Conservation (phyloP, 2,888 invertebrate genomes). For the Trileptium ribeirensis region DNA sequence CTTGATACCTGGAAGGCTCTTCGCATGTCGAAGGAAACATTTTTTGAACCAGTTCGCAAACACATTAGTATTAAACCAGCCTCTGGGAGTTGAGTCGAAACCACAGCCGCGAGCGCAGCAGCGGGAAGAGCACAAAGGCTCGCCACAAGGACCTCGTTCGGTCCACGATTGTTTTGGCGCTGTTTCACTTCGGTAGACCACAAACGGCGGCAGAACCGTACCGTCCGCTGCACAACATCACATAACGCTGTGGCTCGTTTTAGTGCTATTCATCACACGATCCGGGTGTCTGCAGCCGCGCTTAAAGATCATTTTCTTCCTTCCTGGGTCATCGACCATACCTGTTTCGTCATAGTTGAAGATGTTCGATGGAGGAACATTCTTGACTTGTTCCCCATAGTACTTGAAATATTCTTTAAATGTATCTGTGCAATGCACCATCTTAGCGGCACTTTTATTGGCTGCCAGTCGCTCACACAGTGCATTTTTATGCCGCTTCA, state of each 20-base stretch:
- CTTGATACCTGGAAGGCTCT: slow-evolving; percentile 44
- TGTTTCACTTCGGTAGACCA: slow-evolving; percentile 52
- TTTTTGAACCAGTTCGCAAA: no score
- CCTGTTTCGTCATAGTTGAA: no score
- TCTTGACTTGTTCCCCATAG: no score
- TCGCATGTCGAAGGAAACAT: slow-evolving; percentile 42
- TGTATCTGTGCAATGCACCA: no score
- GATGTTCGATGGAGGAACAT: no score
- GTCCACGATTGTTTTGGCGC: slow-evolving; percentile 52
- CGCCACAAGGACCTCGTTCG: slow-evolving; percentile 49
- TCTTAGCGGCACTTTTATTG: no score
- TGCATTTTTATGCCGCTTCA: slow-evolving; percentile 23
- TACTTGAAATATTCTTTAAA: no score
- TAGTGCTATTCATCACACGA: slow-evolving; percentile 47
- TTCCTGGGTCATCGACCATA: no score
- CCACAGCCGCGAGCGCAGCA: no score
- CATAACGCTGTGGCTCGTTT: slow-evolving; percentile 50
- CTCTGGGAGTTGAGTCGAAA: no score
- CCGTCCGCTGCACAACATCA: slow-evolving; percentile 51
- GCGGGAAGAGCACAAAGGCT: no score
- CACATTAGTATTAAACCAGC: no score
- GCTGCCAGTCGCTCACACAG: slow-evolving; percentile 16
- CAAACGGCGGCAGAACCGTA: slow-evolving; percentile 50
- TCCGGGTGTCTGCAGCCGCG: slow-evolving; percentile 50
- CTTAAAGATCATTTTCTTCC: slow-evolving; percentile 40